Evolutionary conservation across 2,113 vertebrate species (phyloP), one percentile per base, ranked within the genome.

Genomic region (Protomyctophum bolini): DNA sequence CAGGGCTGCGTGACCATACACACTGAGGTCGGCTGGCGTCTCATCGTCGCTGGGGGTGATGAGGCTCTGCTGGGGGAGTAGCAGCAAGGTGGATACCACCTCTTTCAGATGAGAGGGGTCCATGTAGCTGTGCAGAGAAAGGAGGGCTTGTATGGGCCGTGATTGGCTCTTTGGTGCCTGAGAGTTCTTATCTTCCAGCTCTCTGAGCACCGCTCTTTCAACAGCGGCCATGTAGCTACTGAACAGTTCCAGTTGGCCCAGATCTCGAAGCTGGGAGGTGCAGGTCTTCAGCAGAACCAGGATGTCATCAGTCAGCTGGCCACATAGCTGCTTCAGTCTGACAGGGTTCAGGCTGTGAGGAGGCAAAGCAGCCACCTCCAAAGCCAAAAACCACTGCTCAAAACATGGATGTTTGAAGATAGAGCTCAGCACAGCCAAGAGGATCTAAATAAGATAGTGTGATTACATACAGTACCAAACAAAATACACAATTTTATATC

Each of bases 301-400:
- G 48, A 93, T 81, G 10, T 85, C 87, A 0, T 89, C 75, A 0
- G 79, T 95, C 48, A 99, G 75, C 50, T 88, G 90, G 84, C 88
- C 68, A 0, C 94, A 94, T 12, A 99, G 83, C 0, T 87, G 88
- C 80, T 95, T 97, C 29, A 94, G 90, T 0, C 86, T 82, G 58
- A 95, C 50, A 0, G 95, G 94, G 73, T 94, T 95, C 74, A 98
- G 92, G 4, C 66, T 80, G 65, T 96, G 94, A 0, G 91, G 85
- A 0, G 96, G 96, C 2, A 95, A 33, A 3, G 87, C 80, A 69
- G 77, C 84, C 48, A 82, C 86, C 57, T 98, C 95, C 89, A 95
- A 66, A 65, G 96, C 95, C 86, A 99, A 89, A 83, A 95, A 99
- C 97, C 97, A 98, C 85, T 90, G 94, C 80, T 95, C 91, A 84